Evolutionary conservation across 2,797 vertebrate genomes (phyloP), one percentile per base, ranked within the genome.

Genomic region (Enteromius mattozi): DNA sequence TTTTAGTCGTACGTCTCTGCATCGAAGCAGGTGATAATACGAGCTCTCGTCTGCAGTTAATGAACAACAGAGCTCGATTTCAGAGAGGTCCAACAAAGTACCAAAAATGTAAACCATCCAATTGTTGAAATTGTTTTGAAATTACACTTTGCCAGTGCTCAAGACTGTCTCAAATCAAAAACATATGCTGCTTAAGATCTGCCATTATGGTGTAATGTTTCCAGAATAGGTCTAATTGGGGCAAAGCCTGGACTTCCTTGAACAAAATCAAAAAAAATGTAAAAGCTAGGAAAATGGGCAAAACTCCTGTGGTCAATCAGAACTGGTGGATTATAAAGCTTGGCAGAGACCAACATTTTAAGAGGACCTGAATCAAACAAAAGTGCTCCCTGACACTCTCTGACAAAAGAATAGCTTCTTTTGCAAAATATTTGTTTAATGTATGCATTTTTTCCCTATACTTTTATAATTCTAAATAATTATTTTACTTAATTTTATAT

Each of bases 71-170:
- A 78, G 63, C 47, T 77, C 35, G 37, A 47, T 75, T 74, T 35
- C 56, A 74, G 70, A 17, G 70, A 37, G 56, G 33, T 82, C 71
- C 42, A 66, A 82, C 59, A 40, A 82, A 82, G 47, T 51, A 79
- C 37, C 33, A 84, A 71, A 79, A 72, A 78, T 71, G 68, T 79
- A 84, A 69, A 78, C 66, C 66, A 78, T 84, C 51, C 35, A 78
- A 71, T 84, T 78, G 76, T 70, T 78, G 63, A 71, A 78, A 71
- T 84, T 72, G 75, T 84, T 84, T 84, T 61, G 51, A 84, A 84
- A 79, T 78, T 24, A 78, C 17, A 21, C 35, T 77, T 69, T 42
- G 45, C 35, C 71, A 82, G 14, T 27, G 45, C 59, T 75, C 30
- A 75, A 27, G 81, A 51, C 24, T 77, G 61, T 76, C 59, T 66